A percentile compares a stretch with the other conserved stretches of the same genome.
phyloP scores from a whole-genome alignment of 2,888 invertebrate genomes.

The Deilephila elpenor region DNA sequence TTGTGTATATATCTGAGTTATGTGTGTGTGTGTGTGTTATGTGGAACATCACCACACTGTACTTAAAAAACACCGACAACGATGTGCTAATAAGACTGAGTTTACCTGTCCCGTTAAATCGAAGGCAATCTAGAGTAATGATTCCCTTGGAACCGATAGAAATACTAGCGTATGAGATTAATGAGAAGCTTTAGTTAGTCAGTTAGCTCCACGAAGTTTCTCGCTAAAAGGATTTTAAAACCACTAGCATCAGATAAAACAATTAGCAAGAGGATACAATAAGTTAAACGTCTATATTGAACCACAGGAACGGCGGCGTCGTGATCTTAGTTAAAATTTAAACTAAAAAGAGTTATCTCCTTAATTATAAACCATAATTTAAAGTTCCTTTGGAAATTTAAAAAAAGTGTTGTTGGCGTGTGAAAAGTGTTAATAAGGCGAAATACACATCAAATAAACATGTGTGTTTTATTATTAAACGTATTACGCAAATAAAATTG shows the following conservation, averaged over 20 bases:
- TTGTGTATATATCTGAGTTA: no score
- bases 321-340: neutral
- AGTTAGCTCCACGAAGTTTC: conserved; percentile 5
- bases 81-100: neutral
- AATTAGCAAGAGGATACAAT: neutral
- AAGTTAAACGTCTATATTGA: neutral
- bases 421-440: no score
- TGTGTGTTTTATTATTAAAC: no score
- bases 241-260: neutral
- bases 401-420: no score
- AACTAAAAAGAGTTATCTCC: no score
- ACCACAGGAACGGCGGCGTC: neutral
- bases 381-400: no score
- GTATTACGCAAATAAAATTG: no score
- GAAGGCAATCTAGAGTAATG: neutral
- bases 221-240: neutral
- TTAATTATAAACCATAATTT: no score
- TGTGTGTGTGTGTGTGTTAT: no score
- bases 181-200: neutral
- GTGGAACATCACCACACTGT: no score
- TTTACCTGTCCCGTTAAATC: neutral
- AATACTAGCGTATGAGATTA: neutral
- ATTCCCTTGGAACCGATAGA: neutral
- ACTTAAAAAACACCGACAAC: no score
- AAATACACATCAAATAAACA: no score